Evolutionary conservation across 2,797 vertebrate species (phyloP).

Genomic region (Diglossa cyanea): DNA sequence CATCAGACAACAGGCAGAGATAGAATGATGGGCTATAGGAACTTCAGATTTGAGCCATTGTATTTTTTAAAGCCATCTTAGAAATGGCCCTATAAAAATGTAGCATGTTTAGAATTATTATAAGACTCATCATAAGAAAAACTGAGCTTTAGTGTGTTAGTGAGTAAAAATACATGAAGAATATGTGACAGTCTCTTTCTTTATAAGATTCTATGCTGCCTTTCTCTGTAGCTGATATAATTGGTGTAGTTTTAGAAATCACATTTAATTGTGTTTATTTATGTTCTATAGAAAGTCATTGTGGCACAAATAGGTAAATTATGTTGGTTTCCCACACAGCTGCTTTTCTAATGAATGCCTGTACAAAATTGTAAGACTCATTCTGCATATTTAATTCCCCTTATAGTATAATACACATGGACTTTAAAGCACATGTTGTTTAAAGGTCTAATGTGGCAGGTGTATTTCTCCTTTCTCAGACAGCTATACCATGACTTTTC

Average conservation of each 20-base stretch:
- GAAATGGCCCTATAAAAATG: neutral
- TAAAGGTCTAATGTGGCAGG: slow-evolving; percentile 8
- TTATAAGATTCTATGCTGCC: neutral
- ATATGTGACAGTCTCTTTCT: neutral
- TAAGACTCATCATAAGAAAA: neutral
- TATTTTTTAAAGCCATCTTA: neutral
- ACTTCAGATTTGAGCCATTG: neutral
- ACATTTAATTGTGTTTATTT: slow-evolving; percentile 12
- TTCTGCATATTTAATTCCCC: slow-evolving; percentile 37
- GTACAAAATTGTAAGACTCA: slow-evolving; percentile 8
- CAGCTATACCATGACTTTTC: neutral
- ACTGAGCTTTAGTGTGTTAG: neutral
- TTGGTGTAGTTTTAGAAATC: slow-evolving; percentile 19
- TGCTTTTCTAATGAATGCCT: slow-evolving; percentile 15
- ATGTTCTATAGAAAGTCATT: slow-evolving; percentile 15
- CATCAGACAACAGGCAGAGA: neutral
- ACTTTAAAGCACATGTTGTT: neutral
- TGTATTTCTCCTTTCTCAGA: slow-evolving; percentile 26
- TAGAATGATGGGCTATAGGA: neutral
- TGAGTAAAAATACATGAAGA: neutral
- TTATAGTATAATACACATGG: slow-evolving; percentile 32
- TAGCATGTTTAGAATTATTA: neutral
- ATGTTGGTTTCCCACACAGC: neutral
- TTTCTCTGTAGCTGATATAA: neutral
- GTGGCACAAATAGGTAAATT: neutral